These are phyloP conservation scores for Smittia sp. DNA, from an alignment of 2,888 invertebrate species.

Conservation along the genomic window DNA sequence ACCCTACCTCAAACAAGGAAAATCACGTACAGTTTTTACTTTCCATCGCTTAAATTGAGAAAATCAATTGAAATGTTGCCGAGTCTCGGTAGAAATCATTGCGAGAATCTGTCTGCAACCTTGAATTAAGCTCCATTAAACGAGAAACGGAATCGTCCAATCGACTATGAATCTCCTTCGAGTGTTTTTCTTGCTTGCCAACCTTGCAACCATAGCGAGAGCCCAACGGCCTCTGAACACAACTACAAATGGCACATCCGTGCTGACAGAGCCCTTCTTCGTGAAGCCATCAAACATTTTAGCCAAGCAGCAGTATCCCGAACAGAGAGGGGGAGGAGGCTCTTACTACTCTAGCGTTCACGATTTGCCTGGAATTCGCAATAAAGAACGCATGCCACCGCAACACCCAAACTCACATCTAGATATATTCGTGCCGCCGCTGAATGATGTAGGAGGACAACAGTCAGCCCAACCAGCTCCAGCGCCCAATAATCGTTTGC, in stretches of 20 bases:
- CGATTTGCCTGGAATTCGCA: background rate
- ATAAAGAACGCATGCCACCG: background rate
- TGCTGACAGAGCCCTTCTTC: slow-evolving; percentile 31
- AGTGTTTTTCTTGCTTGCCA: background rate
- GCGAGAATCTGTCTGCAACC: background rate
- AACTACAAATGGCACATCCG: slow-evolving; percentile 26
- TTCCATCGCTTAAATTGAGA: background rate
- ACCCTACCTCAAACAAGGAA: slow-evolving; percentile 38
- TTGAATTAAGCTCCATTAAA: background rate
- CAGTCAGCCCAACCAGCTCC: slow-evolving; percentile 20
- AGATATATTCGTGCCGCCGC: slow-evolving; percentile 3
- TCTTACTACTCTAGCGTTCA: background rate
- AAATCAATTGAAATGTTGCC: slow-evolving; percentile 7
- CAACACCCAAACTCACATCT: slow-evolving; percentile 1
- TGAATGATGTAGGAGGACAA: slow-evolving; percentile 12
- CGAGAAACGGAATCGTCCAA: background rate
- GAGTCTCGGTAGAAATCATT: background rate
- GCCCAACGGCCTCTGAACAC: slow-evolving; percentile 35
- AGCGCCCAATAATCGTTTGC: slow-evolving; percentile 31
- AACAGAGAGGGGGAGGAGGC: slow-evolving; percentile 17
- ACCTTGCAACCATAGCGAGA: background rate
- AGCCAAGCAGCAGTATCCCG: background rate
- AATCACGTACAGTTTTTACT: slow-evolving; percentile 3
- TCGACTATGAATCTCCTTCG: slow-evolving; percentile 9
- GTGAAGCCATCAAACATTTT: slow-evolving; percentile 28